A percentile compares a stretch with the other conserved stretches of the same genome.
phyloP scores from a whole-genome alignment of 1,140 invertebrate species.

The Bombus pascuorum region DNA sequence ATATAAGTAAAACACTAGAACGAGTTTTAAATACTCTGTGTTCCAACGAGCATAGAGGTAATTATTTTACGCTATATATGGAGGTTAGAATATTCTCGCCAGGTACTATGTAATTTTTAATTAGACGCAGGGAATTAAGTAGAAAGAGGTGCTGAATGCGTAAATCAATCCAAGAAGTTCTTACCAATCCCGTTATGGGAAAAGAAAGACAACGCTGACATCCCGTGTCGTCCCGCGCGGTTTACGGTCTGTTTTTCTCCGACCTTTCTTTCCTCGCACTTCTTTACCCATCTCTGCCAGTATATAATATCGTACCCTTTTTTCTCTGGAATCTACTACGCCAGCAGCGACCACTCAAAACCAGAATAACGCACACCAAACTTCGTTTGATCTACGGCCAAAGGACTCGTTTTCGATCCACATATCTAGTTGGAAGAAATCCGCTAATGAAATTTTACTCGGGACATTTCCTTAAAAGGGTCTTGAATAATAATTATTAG shows the following conservation, averaged over 20 bases:
- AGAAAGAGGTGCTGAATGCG: not conserved
- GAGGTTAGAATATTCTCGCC: not conserved
- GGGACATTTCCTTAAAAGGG: not conserved
- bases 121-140: not conserved
- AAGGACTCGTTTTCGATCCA: not conserved
- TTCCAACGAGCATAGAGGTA: not conserved
- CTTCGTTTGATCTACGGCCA: conserved; percentile 1
- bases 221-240: conserved; percentile 49
- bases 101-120: not conserved
- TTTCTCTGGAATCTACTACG: not conserved
- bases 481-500: conserved; percentile 51
- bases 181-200: conserved; percentile 57
- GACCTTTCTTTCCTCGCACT: conserved; percentile 20
- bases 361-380: not conserved
- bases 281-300: conserved; percentile 15
- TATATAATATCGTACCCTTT: conserved; percentile 41
- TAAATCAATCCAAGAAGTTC: conserved; percentile 59
- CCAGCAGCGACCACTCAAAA: not conserved
- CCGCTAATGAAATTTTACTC: too few species aligned
- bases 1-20: not conserved
- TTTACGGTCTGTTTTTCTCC: conserved; percentile 53
- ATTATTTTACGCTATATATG: not conserved
- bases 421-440: not conserved
- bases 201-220: conserved; percentile 59
- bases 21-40: not conserved